Evolutionary conservation across 92 coral and sea anemone species (phyloP).

Genomic region (Desmophyllum pertusum): DNA sequence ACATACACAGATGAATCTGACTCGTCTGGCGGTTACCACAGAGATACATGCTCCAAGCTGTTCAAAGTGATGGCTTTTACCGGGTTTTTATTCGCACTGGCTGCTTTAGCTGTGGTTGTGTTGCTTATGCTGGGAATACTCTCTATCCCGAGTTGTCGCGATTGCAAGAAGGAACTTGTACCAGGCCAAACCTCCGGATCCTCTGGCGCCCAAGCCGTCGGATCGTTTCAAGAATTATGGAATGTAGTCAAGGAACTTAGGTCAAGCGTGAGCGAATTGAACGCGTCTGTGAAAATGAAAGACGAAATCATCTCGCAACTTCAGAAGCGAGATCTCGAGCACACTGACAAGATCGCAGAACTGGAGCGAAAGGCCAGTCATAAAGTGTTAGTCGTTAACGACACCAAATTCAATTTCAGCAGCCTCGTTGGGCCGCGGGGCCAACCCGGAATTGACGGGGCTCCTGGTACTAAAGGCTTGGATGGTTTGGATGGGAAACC

Average conservation of each 20-base stretch:
- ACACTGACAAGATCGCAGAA: constrained; percentile 51
- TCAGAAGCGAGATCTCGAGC: constrained; percentile 52
- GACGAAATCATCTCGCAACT: constrained; percentile 59
- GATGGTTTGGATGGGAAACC: constrained; percentile 48
- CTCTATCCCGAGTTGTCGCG: constrained; percentile 40
- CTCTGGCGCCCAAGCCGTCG: constrained; percentile 25
- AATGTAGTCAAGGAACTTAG: constrained; percentile 48
- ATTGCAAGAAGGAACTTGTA: constrained; percentile 48
- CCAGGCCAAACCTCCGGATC: not conserved
- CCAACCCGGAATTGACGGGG: constrained; percentile 62
- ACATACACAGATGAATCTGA: constrained; percentile 63
- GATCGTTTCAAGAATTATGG: constrained; percentile 40
- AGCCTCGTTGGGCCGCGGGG: constrained; percentile 58
- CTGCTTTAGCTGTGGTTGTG: constrained; percentile 43
- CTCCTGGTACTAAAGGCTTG: constrained; percentile 51
- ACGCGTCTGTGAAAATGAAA: constrained; percentile 35
- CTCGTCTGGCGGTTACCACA: constrained; percentile 33
- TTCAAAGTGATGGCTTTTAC: constrained; percentile 43
- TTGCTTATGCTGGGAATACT: constrained; percentile 50
- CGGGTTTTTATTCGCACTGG: constrained; percentile 41
- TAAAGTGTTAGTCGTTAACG: not conserved
- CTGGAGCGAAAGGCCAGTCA: constrained; percentile 36
- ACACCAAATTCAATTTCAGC: constrained; percentile 47
- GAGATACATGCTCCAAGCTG: constrained; percentile 36
- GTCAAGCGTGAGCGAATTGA: constrained; percentile 56